Evolutionary conservation across 1,140 invertebrate genomes (phyloP).

Genomic region (Augochlora pura): DNA sequence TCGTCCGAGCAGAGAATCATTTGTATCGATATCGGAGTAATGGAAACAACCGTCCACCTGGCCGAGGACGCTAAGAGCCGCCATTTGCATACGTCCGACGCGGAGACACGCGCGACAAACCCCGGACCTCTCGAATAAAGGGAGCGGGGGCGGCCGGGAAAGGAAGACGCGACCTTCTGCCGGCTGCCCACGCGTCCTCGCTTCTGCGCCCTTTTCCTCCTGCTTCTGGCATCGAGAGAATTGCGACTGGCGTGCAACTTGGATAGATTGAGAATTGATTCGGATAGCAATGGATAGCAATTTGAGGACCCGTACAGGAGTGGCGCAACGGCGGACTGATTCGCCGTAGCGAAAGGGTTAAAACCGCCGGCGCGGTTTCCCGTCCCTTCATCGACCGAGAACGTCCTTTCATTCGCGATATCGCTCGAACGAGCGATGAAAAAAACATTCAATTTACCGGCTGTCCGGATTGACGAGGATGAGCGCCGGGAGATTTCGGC

Average conservation of each 20-base stretch:
- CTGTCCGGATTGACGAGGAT: constrained; percentile 60
- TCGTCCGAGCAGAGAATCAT: background rate
- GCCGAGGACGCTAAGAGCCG: background rate
- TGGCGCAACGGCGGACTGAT: too few relatives aligned
- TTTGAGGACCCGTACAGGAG: too few relatives aligned
- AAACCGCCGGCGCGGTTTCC: too few relatives aligned
- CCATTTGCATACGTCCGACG: background rate
- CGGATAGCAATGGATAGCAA: too few relatives aligned
- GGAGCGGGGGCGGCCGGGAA: too few relatives aligned
- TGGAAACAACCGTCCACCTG: background rate
- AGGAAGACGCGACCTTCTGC: background rate
- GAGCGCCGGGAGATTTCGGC: constrained; percentile 32
- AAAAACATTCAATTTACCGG: constrained; percentile 59
- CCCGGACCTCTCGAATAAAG: too few relatives aligned
- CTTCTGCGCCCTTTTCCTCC: background rate
- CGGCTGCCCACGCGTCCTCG: background rate
- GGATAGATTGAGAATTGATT: too few relatives aligned
- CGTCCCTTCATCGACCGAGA: too few relatives aligned
- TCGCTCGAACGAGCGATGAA: constrained; percentile 17
- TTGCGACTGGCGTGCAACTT: too few relatives aligned
- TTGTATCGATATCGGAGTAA: constrained; percentile 2
- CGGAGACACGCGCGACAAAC: background rate
- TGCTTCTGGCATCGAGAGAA: too few relatives aligned
- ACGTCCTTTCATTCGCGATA: constrained; percentile 13
- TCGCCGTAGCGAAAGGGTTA: too few relatives aligned